Evolutionary conservation across 2,113 vertebrate species (phyloP).

Genomic region (Dolichotis patagonum): DNA sequence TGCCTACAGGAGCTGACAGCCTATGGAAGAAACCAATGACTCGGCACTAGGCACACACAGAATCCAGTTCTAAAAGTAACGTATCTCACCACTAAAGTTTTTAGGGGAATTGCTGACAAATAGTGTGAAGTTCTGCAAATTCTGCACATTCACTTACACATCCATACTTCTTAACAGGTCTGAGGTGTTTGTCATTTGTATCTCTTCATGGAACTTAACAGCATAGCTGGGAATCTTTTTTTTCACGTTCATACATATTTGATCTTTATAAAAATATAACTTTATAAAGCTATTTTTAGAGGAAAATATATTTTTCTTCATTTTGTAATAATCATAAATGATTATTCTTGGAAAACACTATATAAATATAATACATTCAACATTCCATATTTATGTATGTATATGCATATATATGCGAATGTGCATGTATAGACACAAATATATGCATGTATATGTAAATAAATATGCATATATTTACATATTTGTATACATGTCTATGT

Average conservation of each 20-base stretch:
- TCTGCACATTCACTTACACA: background rate
- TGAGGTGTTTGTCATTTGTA: background rate
- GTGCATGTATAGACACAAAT: background rate
- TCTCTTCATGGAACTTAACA: no score
- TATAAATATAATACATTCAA: background rate
- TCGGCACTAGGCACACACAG: background rate
- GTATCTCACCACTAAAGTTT: background rate
- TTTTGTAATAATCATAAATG: background rate
- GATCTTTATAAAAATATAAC: background rate
- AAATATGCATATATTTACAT: no score
- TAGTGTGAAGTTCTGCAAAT: background rate
- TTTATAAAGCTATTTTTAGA: conserved; percentile 12
- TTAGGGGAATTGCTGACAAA: background rate
- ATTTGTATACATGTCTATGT: background rate
- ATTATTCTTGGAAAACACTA: background rate
- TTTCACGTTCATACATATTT: background rate
- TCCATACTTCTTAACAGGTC: background rate
- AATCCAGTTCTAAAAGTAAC: background rate
- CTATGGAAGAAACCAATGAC: background rate
- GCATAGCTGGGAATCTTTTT: background rate
- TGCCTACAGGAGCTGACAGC: background rate
- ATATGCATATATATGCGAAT: background rate
- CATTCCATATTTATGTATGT: background rate
- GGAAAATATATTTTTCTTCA: background rate
- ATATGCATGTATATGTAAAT: background rate